These are phyloP conservation scores for Yasuhikotakia modesta DNA, from an alignment of 2,797 vertebrate species.

Conservation along the genomic window DNA sequence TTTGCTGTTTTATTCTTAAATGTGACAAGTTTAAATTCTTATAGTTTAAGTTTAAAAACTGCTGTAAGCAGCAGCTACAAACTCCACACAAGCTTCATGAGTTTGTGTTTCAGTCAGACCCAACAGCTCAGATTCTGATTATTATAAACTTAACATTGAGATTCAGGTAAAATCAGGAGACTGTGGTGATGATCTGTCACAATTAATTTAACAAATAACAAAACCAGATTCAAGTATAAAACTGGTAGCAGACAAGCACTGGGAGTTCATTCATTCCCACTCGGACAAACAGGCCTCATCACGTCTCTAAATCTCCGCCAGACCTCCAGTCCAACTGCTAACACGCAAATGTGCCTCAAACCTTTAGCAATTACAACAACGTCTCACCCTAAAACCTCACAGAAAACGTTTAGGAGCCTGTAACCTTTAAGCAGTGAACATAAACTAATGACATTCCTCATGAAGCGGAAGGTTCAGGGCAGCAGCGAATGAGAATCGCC, in stretches of 20 bases:
- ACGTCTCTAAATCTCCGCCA: slow-evolving; percentile 68
- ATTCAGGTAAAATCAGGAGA: no score
- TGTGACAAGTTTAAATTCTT: no score
- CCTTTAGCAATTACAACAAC: slow-evolving; percentile 77
- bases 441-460: slow-evolving; percentile 91
- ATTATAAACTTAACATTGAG: no score
- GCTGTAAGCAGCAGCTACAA: no score
- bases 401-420: slow-evolving; percentile 79
- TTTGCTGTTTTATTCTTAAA: no score
- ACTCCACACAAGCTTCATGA: no score
- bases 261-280: slow-evolving; percentile 70
- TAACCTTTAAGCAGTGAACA: slow-evolving; percentile 95
- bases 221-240: slow-evolving; percentile 12
- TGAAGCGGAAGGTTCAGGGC: slow-evolving; percentile 63
- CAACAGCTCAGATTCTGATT: no score
- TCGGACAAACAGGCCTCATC: slow-evolving; percentile 78
- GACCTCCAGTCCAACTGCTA: slow-evolving; percentile 77
- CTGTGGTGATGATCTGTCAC: no score
- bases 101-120: no score
- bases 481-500: slow-evolving; percentile 79
- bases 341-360: slow-evolving; percentile 79
- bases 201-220: no score
- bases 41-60: no score
- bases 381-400: slow-evolving; percentile 61
- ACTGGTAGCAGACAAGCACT: slow-evolving; percentile 67